A percentile compares a stretch with the other conserved stretches of the same genome.
These are phyloP conservation scores for Epinephelus malabaricus DNA, from an alignment of 2,797 vertebrate genomes.

Conservation along the genomic window DNA sequence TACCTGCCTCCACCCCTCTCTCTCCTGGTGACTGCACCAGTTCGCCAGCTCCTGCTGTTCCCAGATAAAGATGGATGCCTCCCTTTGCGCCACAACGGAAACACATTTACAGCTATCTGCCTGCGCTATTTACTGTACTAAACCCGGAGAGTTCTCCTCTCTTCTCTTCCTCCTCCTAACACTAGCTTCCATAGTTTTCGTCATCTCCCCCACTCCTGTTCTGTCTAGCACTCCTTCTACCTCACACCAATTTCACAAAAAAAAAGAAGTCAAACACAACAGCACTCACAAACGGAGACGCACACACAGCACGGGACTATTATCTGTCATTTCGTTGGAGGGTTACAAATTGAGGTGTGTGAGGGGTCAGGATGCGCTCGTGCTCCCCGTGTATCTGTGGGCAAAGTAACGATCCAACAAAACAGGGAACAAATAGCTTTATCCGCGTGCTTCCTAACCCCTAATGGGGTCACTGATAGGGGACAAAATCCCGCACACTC, in stretches of 20 bases:
- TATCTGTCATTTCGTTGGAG: constrained; percentile 62
- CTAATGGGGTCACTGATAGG: constrained; percentile 54
- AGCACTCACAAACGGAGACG: constrained; percentile 1
- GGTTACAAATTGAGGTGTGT: constrained; percentile 73
- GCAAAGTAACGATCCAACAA: constrained; percentile 52
- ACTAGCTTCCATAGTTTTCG: constrained; percentile 1
- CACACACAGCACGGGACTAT: constrained; percentile 19
- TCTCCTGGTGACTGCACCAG: constrained; percentile 25
- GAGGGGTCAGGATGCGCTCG: constrained; percentile 59
- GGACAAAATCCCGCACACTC: constrained; percentile 33
- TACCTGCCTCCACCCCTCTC: constrained; percentile 10
- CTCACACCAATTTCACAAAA: constrained; percentile 51
- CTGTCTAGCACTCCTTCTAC: constrained; percentile 13
- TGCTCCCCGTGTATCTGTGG: constrained; percentile 52
- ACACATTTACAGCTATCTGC: constrained; percentile 62
- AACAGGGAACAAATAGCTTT: constrained; percentile 69
- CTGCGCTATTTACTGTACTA: constrained; percentile 31
- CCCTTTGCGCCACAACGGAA: constrained; percentile 45
- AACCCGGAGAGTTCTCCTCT: constrained; percentile 8
- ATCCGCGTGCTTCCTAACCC: constrained; percentile 47
- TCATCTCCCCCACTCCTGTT: not conserved
- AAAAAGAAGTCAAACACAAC: constrained; percentile 33
- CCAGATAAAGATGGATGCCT: constrained; percentile 68
- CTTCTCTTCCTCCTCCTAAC: not conserved
- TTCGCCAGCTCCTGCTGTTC: constrained; percentile 58